Conservation (phyloP, 2,797 vertebrate genomes). For the Miichthys miiuy region DNA sequence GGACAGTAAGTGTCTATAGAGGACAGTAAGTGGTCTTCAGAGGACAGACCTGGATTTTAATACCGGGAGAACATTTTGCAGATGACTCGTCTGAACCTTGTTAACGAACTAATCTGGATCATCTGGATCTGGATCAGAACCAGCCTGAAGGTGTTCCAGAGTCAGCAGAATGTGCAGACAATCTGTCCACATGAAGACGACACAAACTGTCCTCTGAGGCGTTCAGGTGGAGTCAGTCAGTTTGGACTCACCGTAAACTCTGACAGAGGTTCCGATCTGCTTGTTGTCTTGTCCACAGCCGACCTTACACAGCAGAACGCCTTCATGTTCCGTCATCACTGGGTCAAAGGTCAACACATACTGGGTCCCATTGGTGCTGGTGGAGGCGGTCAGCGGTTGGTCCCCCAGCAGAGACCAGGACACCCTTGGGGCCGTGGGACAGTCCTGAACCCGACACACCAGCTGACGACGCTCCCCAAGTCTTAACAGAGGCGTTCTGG, state of each 20-base stretch:
- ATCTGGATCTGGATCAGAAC: too few relatives aligned
- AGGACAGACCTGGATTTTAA: too few relatives aligned
- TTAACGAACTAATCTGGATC: too few relatives aligned
- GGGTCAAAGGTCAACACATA: conserved; percentile 70
- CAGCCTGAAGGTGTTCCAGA: too few relatives aligned
- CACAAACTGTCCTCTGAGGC: too few relatives aligned
- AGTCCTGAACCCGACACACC: conserved; percentile 64
- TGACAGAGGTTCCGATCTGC: conserved; percentile 23
- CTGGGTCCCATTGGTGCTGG: neutral
- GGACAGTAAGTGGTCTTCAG: too few relatives aligned
- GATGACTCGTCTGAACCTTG: too few relatives aligned
- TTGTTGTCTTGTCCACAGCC: conserved; percentile 33
- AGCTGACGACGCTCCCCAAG: conserved; percentile 65
- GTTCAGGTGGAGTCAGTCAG: too few relatives aligned
- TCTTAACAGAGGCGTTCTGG: conserved; percentile 55
- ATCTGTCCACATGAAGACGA: too few relatives aligned
- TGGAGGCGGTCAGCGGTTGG: conserved; percentile 53
- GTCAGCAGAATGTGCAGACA: too few relatives aligned
- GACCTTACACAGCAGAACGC: conserved; percentile 66
- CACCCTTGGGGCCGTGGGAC: conserved; percentile 43
- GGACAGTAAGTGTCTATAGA: too few relatives aligned
- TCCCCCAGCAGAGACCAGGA: conserved; percentile 72
- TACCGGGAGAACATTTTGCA: too few relatives aligned
- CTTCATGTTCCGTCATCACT: conserved; percentile 67
- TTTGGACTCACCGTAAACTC: conserved; percentile 79